Conservation (phyloP, 2,113 vertebrate species). For the Barnardius zonarius region DNA sequence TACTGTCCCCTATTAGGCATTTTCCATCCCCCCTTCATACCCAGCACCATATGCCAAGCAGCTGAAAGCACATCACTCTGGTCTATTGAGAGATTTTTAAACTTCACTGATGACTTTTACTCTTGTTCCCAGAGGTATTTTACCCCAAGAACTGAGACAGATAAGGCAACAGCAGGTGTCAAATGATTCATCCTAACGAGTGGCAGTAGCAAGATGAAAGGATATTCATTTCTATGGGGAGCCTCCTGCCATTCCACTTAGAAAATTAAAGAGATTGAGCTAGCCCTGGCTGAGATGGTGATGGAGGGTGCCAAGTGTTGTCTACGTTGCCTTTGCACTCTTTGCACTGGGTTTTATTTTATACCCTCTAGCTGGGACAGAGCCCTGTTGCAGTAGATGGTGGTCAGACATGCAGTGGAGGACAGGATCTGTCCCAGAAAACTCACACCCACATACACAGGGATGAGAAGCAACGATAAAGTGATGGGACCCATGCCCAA, state of each 20-base stretch:
- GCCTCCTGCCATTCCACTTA: neutral
- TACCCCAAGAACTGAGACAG: constrained; percentile 29
- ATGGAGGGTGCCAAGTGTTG: neutral
- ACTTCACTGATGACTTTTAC: constrained; percentile 28
- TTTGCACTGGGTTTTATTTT: neutral
- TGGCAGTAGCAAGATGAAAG: constrained; percentile 12
- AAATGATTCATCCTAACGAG: constrained; percentile 23
- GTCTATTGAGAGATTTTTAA: constrained; percentile 10
- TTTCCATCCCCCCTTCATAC: neutral
- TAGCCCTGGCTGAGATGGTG: neutral
- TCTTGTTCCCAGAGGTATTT: constrained; percentile 35
- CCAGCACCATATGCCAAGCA: neutral
- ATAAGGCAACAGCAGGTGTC: constrained; percentile 25
- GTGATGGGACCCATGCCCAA: neutral
- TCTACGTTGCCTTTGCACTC: neutral
- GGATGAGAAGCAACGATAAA: neutral
- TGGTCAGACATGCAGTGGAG: neutral
- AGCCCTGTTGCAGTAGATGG: neutral
- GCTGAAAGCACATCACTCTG: neutral
- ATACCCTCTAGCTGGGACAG: neutral
- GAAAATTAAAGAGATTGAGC: neutral
- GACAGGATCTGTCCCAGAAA: neutral
- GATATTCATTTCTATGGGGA: constrained; percentile 1
- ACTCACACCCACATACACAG: neutral
- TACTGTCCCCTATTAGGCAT: neutral